Conservation (phyloP, 53 echinoderm and acorn worm species). For the Stichopus horrens region DNA sequence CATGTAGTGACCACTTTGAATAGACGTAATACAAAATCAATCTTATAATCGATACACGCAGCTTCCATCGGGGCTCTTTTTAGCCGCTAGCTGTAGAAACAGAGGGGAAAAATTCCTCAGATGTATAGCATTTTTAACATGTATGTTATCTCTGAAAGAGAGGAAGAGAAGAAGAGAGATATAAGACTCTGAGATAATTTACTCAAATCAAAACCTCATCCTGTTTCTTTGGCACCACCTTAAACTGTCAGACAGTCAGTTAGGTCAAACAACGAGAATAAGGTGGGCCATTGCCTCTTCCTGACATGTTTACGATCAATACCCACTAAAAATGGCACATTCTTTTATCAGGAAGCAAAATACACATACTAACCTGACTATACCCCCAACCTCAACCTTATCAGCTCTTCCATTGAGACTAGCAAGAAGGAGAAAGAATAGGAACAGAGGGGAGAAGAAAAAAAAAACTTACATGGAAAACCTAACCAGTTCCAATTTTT, state of each 20-base stretch:
- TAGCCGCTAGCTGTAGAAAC: too few relatives aligned
- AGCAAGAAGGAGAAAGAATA: not conserved
- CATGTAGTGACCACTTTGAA: not conserved
- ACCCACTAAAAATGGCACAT: slow-evolving; percentile 32
- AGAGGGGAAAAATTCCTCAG: too few relatives aligned
- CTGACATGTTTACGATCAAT: slow-evolving; percentile 34
- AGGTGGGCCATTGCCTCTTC: not conserved
- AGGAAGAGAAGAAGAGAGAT: not conserved
- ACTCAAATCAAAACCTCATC: slow-evolving; percentile 45
- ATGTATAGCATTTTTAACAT: too few relatives aligned
- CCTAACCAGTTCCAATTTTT: slow-evolving; percentile 15
- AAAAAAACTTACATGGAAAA: not conserved
- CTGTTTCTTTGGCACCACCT: slow-evolving; percentile 35
- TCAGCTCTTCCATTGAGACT: not conserved
- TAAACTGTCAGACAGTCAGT: slow-evolving; percentile 29
- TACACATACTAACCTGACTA: slow-evolving; percentile 29
- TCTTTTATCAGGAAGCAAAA: slow-evolving; percentile 14
- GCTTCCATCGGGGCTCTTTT: too few relatives aligned
- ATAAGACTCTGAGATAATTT: slow-evolving; percentile 5
- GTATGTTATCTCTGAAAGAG: not conserved
- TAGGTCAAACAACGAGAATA: not conserved
- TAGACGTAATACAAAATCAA: too few relatives aligned
- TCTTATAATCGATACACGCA: too few relatives aligned
- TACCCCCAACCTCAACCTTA: slow-evolving; percentile 4
- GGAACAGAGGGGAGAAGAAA: not conserved